Percentiles rank a stretch among this genome's conserved stretches.
These are phyloP conservation scores for Helogale parvula DNA, from an alignment of 2,113 vertebrate genomes.

Conservation along the genomic window DNA sequence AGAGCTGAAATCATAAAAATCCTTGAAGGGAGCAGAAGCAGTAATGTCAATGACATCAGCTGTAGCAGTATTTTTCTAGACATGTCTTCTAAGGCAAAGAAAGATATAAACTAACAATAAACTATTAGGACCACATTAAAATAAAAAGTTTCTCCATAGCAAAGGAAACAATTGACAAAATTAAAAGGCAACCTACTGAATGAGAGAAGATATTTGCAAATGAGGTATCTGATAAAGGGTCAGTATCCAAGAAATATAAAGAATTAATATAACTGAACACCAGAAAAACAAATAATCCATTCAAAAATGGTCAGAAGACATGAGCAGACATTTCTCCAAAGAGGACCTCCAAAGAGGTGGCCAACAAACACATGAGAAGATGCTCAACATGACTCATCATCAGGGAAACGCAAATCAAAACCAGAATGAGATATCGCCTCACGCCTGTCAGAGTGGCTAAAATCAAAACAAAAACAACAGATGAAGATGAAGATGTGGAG, in stretches of 20 bases:
- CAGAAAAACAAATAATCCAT: neutral
- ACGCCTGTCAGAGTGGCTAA: neutral
- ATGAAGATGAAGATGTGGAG: neutral
- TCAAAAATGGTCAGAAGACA: neutral
- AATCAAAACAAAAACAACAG: neutral
- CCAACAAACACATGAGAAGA: neutral
- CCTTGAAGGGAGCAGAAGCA: neutral
- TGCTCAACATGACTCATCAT: neutral
- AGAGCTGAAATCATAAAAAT: neutral
- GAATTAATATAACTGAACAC: neutral
- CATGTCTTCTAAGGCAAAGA: neutral
- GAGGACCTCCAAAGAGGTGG: neutral
- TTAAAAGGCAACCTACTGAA: neutral
- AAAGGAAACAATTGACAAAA: neutral
- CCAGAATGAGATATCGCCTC: neutral
- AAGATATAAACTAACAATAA: neutral
- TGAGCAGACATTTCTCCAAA: neutral
- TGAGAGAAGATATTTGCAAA: neutral
- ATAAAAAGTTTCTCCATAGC: neutral
- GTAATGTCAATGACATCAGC: neutral
- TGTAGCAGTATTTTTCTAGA: neutral
- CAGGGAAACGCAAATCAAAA: neutral
- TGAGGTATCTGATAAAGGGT: neutral
- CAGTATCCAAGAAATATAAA: neutral
- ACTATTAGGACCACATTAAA: neutral